Conservation (phyloP, 2,113 vertebrate genomes). For the Mastomys natalensis region DNA sequence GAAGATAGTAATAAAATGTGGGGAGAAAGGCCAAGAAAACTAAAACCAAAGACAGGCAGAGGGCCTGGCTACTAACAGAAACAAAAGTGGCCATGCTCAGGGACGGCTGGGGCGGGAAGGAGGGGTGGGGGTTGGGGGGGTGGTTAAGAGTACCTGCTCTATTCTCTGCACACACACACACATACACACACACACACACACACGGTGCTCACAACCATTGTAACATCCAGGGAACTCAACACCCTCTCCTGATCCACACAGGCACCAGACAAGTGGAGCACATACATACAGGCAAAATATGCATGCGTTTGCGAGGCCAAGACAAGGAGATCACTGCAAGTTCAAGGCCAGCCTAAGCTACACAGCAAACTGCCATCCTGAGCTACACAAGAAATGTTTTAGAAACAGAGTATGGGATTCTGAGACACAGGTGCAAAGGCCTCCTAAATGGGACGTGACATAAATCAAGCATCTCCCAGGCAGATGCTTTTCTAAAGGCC, state of each 20-base stretch:
- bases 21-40: background rate
- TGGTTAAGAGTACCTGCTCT: background rate
- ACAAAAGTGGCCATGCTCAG: background rate
- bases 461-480: background rate
- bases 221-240: background rate
- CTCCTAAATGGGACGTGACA: background rate
- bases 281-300: background rate
- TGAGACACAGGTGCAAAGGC: background rate
- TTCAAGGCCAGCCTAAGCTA: background rate
- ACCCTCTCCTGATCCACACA: background rate
- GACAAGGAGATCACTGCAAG: background rate
- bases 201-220: background rate
- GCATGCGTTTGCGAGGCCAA: background rate
- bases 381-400: constrained; percentile 3
- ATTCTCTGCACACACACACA: no score
- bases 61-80: background rate
- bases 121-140: no score
- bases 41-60: background rate
- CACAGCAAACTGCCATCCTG: background rate
- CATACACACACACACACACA: no score
- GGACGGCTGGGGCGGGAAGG: background rate
- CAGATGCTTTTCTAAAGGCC: background rate
- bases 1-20: background rate
- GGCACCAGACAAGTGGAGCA: background rate
- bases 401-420: background rate